Evolutionary conservation across 1,140 invertebrate genomes (phyloP).

Genomic region (Ceratoteleas bidentatus): DNA sequence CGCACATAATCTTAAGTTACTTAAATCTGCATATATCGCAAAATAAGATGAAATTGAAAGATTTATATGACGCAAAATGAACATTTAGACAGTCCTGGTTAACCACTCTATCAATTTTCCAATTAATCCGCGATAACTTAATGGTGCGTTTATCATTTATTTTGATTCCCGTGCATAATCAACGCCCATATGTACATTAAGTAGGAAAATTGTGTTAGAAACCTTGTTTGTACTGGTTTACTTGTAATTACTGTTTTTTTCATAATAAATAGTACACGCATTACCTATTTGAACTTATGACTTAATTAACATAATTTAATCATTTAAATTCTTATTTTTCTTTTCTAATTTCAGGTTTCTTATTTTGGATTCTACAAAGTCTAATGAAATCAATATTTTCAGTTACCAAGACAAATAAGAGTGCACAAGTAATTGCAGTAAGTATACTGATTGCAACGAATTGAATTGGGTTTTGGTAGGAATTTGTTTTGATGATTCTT

Average conservation of each 20-base stretch:
- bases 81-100: slow-evolving; percentile 31
- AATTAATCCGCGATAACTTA: slow-evolving; percentile 22
- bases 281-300: too few species aligned
- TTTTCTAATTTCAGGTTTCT: too few species aligned
- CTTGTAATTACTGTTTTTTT: too few species aligned
- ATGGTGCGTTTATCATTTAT: slow-evolving; percentile 14
- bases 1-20: slow-evolving; percentile 50
- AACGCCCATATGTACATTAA: background rate
- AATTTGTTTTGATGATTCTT: slow-evolving; percentile 36
- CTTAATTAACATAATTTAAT: too few species aligned
- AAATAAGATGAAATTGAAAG: slow-evolving; percentile 43
- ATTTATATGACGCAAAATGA: slow-evolving; percentile 30
- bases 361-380: too few species aligned
- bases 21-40: slow-evolving; percentile 49
- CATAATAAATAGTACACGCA: too few species aligned
- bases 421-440: too few species aligned
- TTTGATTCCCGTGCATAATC: slow-evolving; percentile 7
- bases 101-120: slow-evolving; percentile 33
- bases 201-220: background rate
- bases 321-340: too few species aligned
- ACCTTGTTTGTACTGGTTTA: too few species aligned
- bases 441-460: background rate
- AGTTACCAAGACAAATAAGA: too few species aligned
- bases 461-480: background rate
- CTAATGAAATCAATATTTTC: too few species aligned